Base-by-base conservation (phyloP, 2,888 invertebrate genomes). In the Nymphalis c-album region DNA sequence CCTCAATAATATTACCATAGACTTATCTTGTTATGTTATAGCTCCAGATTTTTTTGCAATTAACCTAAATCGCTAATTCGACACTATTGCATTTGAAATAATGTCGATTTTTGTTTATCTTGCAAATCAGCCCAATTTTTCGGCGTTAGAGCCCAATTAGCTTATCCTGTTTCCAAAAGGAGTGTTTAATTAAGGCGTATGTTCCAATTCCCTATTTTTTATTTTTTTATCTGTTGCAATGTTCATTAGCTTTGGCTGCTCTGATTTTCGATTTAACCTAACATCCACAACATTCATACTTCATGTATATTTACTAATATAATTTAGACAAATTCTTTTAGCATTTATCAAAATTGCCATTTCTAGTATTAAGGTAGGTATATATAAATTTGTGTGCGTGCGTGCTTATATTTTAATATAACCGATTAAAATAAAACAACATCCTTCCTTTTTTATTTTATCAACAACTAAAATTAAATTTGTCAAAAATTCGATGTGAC, bases 191-290 rank as follows among this genome's bases (percentile, higher is more conserved):
- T 70, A 69, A 65, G 65, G 69, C 65, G 64, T 60, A 67, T 60
- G 68, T 47, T 62, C 67, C 63, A 69, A 67, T 65, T 65, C 46
- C 60, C 46, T 60, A 50, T 59, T 59, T 64, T 61, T 59, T 48
- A 59, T 64, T 31, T 5, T 31, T 60, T 59, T 48, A 59, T 64
- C 53, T 61, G 22, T 51, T 67, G 61, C 67, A 69, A 71, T 71
- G 67, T 65, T 67, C 67, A 71, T 71, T 71, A 69, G 69, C 64
- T 64, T 61, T 65, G 60, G 64, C 64, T 48, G 59, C 63, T 67
- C 63, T 40, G 47, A 60, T 53, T 68, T 63, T 47, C 40, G 13
- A 26, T 20, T 46, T 47, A 20, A 20, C 22, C 13, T 57, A 53
- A 31, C 13, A 35, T 40, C 35, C 26, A 57, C 57, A 7, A 40